Conservation (phyloP, 2,888 invertebrate species). For the Andrena praecox region DNA sequence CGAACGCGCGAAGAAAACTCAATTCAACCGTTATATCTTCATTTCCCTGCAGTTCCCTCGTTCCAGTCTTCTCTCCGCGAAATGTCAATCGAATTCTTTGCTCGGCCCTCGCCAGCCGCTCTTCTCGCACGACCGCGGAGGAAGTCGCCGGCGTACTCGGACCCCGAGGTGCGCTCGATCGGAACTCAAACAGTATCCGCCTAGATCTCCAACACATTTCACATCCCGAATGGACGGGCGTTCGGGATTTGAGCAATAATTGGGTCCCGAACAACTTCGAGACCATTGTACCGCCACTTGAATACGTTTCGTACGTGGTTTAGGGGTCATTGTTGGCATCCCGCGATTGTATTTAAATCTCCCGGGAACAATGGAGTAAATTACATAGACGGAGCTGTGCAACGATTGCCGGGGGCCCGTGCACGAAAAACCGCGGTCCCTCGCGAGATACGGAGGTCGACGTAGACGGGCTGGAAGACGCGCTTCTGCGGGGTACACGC, state of each 20-base stretch:
- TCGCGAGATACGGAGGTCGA: too few relatives aligned
- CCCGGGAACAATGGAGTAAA: background rate
- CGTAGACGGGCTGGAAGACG: too few relatives aligned
- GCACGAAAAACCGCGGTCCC: background rate
- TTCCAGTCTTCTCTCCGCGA: background rate
- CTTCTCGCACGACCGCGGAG: too few relatives aligned
- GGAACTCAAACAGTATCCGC: background rate
- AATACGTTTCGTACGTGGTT: slow-evolving; percentile 7
- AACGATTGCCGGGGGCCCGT: background rate
- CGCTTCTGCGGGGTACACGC: background rate
- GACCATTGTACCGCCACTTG: slow-evolving; percentile 1
- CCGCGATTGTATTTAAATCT: background rate
- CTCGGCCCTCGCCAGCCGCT: too few relatives aligned
- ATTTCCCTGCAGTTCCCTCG: background rate
- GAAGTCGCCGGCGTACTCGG: too few relatives aligned
- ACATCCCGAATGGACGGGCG: background rate
- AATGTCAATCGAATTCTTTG: background rate
- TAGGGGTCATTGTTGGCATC: background rate
- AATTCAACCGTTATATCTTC: background rate
- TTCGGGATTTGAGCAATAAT: background rate
- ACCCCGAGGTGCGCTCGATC: background rate
- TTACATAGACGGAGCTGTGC: background rate
- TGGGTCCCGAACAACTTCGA: background rate
- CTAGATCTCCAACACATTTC: background rate
- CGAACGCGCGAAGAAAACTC: background rate